phyloP scores from a whole-genome alignment of 1,140 invertebrate genomes.

The Watersipora subatra region DNA sequence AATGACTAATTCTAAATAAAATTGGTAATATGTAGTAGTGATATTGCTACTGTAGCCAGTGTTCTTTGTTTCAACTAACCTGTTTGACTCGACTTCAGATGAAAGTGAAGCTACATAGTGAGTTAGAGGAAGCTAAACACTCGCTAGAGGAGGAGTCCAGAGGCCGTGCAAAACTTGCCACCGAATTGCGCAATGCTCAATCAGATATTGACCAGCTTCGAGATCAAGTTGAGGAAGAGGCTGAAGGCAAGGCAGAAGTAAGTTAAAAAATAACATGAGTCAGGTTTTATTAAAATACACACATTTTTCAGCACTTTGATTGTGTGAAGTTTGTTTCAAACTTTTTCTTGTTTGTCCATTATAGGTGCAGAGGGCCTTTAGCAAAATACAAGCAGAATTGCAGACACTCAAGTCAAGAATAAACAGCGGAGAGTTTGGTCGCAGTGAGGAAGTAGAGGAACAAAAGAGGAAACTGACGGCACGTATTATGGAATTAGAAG shows the following conservation, averaged over 20 bases:
- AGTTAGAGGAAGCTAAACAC: constrained; percentile 92
- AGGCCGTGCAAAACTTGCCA: constrained; percentile 34
- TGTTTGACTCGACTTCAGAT: constrained; percentile 29
- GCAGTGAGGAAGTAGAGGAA: background rate
- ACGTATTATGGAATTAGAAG: constrained; percentile 89
- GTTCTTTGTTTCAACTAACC: background rate
- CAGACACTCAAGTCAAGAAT: background rate
- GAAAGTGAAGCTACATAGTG: constrained; percentile 78
- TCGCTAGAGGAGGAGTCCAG: constrained; percentile 89
- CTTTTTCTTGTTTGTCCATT: too few species aligned
- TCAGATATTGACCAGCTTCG: constrained; percentile 93
- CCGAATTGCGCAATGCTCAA: constrained; percentile 63
- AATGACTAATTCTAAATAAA: too few species aligned
- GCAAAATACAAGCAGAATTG: background rate
- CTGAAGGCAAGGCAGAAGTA: constrained; percentile 49
- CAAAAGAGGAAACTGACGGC: constrained; percentile 74
- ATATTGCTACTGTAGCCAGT: background rate
- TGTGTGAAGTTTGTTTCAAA: too few species aligned
- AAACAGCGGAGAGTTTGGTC: background rate
- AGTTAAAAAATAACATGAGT: too few species aligned
- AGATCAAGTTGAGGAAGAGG: constrained; percentile 88
- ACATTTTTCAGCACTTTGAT: too few species aligned
- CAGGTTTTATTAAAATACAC: too few species aligned
- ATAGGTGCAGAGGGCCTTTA: background rate
- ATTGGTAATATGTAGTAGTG: too few species aligned